Evolutionary conservation across 1,140 invertebrate genomes (phyloP), one percentile per base, ranked within the genome.

Genomic region (Drosophila saltans): DNA sequence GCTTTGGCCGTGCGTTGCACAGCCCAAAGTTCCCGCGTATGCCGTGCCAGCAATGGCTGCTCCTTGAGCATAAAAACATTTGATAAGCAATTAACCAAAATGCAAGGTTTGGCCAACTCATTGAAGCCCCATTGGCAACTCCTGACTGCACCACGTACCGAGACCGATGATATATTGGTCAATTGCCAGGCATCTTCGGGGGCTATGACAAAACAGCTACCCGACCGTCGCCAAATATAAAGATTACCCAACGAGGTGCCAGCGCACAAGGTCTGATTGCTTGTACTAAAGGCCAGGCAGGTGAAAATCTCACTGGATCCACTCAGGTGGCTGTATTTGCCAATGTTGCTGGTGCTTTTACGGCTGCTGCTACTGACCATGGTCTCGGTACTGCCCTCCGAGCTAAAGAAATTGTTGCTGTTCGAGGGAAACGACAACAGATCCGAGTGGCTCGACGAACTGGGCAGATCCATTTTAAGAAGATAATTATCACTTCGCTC

Each of bases 401-500:
- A 80, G n/a, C 74, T 91, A 8, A 80, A 90, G 39, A 81, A 78
- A 24, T 68, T 79, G 43, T 74, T 79, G 60, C 68, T 52, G 8
- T 52, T 52, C 66, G n/a, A 84, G 6, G n/a, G 75, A 86, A 33
- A 72, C 69, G 9, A 67, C 3, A 1, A 83, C 64, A 2, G 78
- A 66, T 2, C 65, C 43, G 0, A 71, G 1, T 16, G 61, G 26
- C 26, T 26, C 71, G n/a, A 60, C 52, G 63, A 52, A 10, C 75
- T 91, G 9, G 91, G 86, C 3, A 91, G 26, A 11, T 92, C 72
- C 91, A 93, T 94, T 28, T 95, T 94, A 9, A 99, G 92, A 0
- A 98, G 94, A 92, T 97, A 98, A 93, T 98, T 99, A 82, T 99
- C 98, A 60, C 98, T 97, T 56, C 95, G 96, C 40, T 98, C 96